Conservation (phyloP, 2,113 vertebrate genomes). For the Sinocyclocheilus anophthalmus region DNA sequence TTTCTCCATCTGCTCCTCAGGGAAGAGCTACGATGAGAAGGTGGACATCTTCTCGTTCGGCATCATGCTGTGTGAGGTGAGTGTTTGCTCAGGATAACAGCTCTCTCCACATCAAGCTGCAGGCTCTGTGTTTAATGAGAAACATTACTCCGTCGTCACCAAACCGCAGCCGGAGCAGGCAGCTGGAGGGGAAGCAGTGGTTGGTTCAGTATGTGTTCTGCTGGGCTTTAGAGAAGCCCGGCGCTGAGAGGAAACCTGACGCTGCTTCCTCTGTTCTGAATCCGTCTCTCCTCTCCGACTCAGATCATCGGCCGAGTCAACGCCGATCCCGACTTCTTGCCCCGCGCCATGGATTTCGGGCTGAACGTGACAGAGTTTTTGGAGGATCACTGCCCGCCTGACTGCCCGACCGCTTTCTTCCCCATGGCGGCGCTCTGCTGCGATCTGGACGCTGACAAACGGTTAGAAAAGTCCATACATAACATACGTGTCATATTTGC, state of each 20-base stretch:
- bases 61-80: slow-evolving; percentile 95
- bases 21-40: slow-evolving; percentile 94
- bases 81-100: slow-evolving; percentile 27
- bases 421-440: slow-evolving; percentile 92
- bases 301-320: slow-evolving; percentile 96
- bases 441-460: slow-evolving; percentile 92
- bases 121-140: slow-evolving; percentile 22
- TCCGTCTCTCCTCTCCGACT: neutral
- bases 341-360: slow-evolving; percentile 90
- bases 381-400: slow-evolving; percentile 87
- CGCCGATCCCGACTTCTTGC: slow-evolving; percentile 95
- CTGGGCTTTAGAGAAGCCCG: neutral
- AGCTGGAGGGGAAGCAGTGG: neutral
- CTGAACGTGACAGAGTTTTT: slow-evolving; percentile 92
- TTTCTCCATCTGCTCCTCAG: slow-evolving; percentile 66
- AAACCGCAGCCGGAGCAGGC: neutral
- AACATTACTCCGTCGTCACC: neutral
- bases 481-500: too few relatives aligned
- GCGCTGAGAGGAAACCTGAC: too few relatives aligned
- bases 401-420: slow-evolving; percentile 90
- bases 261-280: neutral
- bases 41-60: slow-evolving; percentile 98
- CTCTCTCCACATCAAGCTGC: too few relatives aligned
- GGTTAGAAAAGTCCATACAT: slow-evolving; percentile 72
- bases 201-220: neutral